phyloP scores from a whole-genome alignment of 2,113 vertebrate genomes.

The Climacteris rufus region DNA sequence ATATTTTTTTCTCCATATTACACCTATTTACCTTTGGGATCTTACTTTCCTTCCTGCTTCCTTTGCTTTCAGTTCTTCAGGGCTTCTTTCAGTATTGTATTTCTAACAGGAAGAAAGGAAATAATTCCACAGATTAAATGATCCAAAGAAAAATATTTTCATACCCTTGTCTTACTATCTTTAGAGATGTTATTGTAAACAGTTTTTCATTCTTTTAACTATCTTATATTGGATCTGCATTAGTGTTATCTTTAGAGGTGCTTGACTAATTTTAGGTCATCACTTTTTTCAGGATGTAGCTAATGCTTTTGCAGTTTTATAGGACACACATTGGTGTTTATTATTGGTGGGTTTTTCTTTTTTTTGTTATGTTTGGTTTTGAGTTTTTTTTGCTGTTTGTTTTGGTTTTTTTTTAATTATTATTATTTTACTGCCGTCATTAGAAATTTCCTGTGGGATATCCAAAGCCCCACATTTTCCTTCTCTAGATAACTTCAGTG shows the following conservation, averaged over 20 bases:
- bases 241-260: background rate
- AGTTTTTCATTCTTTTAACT: background rate
- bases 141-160: slow-evolving; percentile 40
- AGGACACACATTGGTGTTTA: background rate
- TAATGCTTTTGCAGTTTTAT: background rate
- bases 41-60: background rate
- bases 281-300: background rate
- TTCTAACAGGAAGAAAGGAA: slow-evolving; percentile 38
- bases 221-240: background rate
- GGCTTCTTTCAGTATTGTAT: background rate
- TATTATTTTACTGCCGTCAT: background rate
- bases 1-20: background rate
- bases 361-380: no score
- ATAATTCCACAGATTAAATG: slow-evolving; percentile 25
- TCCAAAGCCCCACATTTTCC: background rate
- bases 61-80: background rate
- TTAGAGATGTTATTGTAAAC: slow-evolving; percentile 5
- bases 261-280: background rate
- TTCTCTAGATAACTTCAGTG: background rate
- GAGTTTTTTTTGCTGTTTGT: no score
- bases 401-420: background rate
- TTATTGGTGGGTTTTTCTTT: background rate
- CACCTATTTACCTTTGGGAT: background rate
- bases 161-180: background rate
- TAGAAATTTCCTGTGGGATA: background rate